Base-by-base conservation (phyloP, 2,888 invertebrate species). In the Watsonalla binaria region DNA sequence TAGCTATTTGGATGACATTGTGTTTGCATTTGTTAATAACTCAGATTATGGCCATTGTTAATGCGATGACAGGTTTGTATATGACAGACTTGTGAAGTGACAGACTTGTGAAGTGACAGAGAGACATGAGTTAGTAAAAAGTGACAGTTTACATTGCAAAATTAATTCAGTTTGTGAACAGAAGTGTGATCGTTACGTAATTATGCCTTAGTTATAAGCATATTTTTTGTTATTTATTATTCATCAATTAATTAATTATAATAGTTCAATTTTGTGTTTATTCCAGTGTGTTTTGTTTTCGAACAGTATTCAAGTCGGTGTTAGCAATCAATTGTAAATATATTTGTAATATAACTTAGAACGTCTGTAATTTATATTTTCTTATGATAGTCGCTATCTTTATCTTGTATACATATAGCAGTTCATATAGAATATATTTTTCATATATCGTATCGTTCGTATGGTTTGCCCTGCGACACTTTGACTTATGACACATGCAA, bases 401-500 rank as follows among this genome's bases (percentile, higher is more conserved):
- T 65, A 70, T 69, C 62, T 66, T 71, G 74, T 80, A 73, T 33
- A 65, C 65, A 75, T 80, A 11, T 11, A 76, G 71, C 66, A 62
- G 63, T 76, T 79, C 70, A 70, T 59, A 80, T 80, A 80, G 75
- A 84, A 75, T 82, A 82, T 88, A 88, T 86, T 84, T 88, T 88
- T 83, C 85, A 82, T 80, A 82, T 46, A 24, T 49, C 39, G 45
- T 45, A 52, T 54, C 51, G 58, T 59, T 64, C 60, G 59, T 62
- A 55, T 51, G 60, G 35, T 59, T 56, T 57, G 63, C 61, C 63
- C 60, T 58, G 57, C 68, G 57, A 61, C 79, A 82, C 73, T 74
- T 75, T 62, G 71, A 83, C 81, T 84, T 86, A 84, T 82, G 84
- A 86, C 73, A 77, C 72, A 76, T 78, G 87, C 87, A 87, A 86